Evolutionary conservation across 2,113 vertebrate species (phyloP).

Genomic region (Hippotragus niger): DNA sequence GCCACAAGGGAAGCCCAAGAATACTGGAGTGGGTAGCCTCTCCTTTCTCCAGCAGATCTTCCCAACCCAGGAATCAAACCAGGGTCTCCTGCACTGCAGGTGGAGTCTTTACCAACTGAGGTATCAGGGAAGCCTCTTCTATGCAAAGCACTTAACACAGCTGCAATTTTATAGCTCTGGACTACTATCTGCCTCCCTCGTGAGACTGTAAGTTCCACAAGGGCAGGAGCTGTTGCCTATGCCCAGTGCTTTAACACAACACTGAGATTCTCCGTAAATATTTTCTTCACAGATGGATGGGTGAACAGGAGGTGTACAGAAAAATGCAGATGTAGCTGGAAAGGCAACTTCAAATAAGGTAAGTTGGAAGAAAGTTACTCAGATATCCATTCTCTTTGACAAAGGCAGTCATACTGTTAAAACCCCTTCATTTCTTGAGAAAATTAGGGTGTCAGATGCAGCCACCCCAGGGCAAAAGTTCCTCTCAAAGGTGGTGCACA

Average conservation of each 20-base stretch:
- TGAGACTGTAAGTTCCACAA: neutral
- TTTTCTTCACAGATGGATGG: rapidly evolving
- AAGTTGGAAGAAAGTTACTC: neutral
- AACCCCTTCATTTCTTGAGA: neutral
- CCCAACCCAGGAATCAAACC: neutral
- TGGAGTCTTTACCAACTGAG: neutral
- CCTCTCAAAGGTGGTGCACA: neutral
- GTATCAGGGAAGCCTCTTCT: neutral
- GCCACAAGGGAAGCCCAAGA: neutral
- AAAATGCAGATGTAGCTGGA: rapidly evolving
- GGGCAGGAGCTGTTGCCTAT: neutral
- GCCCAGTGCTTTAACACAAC: neutral
- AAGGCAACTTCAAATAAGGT: neutral
- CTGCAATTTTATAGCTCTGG: rapidly evolving
- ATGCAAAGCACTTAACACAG: neutral
- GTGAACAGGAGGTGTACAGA: neutral
- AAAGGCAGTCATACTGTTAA: neutral
- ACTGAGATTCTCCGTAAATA: neutral
- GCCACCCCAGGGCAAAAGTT: neutral
- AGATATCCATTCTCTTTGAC: neutral
- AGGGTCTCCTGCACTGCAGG: neutral
- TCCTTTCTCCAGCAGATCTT: neutral
- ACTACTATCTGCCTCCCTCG: neutral
- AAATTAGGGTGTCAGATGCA: neutral
- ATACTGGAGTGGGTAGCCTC: neutral